These are phyloP conservation scores for Aspidoscelis tigris DNA, from an alignment of 2,113 vertebrate species.

Conservation along the genomic window DNA sequence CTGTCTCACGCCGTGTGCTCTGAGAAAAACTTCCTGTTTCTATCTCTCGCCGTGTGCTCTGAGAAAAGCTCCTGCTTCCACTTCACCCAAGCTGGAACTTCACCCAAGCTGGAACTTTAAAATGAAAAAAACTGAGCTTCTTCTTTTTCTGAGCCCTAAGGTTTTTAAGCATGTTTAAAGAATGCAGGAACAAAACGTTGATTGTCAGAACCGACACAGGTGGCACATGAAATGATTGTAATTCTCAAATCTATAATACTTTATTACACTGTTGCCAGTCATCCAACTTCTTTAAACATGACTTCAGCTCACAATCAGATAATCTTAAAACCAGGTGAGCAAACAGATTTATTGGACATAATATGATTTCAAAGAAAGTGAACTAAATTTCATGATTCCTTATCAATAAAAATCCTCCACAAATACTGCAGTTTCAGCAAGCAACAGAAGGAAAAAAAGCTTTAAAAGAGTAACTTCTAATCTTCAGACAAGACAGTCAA, in stretches of 20 bases:
- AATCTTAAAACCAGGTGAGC: not conserved
- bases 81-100: no score
- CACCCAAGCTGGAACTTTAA: no score
- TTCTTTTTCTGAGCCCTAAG: not conserved
- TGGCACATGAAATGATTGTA: not conserved
- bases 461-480: not conserved
- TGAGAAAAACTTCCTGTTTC: no score
- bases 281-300: not conserved
- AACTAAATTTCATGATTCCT: slow-evolving; percentile 8
- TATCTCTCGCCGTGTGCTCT: no score
- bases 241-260: accelerated
- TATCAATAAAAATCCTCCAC: not conserved
- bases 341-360: not conserved
- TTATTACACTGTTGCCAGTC: not conserved
- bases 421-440: not conserved
- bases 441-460: not conserved
- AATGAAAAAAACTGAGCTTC: not conserved
- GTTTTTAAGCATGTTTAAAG: slow-evolving; percentile 8
- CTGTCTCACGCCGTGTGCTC: no score
- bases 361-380: not conserved
- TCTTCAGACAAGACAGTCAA: not conserved
- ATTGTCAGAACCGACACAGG: slow-evolving; percentile 4
- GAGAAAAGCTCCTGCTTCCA: no score
- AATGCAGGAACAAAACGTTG: slow-evolving; percentile 18
- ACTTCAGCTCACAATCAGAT: not conserved